Base-by-base conservation (phyloP, 2,113 vertebrate species). In the Narcine bancroftii region DNA sequence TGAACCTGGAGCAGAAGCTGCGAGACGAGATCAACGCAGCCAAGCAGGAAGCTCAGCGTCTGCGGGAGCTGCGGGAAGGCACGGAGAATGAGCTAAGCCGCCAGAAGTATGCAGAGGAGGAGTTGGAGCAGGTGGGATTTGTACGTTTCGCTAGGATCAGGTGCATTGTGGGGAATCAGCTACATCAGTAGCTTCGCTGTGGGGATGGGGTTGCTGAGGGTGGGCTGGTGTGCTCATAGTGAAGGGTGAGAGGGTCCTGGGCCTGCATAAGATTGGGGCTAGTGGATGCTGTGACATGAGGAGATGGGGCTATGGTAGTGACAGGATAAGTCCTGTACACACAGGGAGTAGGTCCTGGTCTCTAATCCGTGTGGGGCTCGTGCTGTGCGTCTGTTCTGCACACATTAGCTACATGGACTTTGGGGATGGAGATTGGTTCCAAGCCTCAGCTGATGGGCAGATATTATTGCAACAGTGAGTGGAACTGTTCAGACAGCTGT, bases 51-150 rank as follows among this genome's bases (percentile, higher is more conserved):
- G 98, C 98, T 0, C 98, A 99, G 36, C 93, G 98, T 45, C 96
- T 99, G n/a, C 96, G 96, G 42, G 98, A 97, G 93, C 96, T 99
- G 17, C 96, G 98, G 0, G 99, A 99, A 93, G 99, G 98, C 92
- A 99, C 99, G 0, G 99, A 96, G 95, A 99, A 99, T 0, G 98
- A 99, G 93, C 96, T 98, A 93, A 99, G 98, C 94, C 94, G 98
- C 15, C 99, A 99, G 93, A 99, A 99, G 39, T 99, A 99, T 0
- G 98, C 98, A 0, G 99, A 99, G 95, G 98, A 99, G 92, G 99
- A 99, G 93, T 95, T 99, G 89, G 98, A 98, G 92, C 98, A 99
- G 98, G 99, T 99, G 24, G 83, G 93, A 5, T 0, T 0, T 91
- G 21, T 69, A 91, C 24, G 63, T 42, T 91, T 91, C 87, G 3